phyloP scores from a whole-genome alignment of 2,888 invertebrate species.

The Drosophila paranaensis region DNA sequence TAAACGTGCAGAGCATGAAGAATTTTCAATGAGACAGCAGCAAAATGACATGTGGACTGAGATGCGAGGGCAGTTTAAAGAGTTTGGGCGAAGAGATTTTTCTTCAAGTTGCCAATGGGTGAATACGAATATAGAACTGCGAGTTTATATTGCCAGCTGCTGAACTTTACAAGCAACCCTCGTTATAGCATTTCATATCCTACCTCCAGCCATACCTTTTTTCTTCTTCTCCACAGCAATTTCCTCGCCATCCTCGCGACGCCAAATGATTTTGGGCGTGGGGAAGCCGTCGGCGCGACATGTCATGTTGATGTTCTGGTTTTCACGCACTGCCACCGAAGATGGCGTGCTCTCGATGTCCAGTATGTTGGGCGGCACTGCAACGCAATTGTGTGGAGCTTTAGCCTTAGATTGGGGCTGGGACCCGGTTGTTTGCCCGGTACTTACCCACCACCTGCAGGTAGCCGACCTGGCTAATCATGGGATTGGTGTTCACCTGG shows the following conservation, averaged over 20 bases:
- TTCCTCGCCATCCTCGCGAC: conserved; percentile 94
- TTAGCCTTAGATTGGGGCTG: not conserved
- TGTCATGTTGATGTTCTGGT: conserved; percentile 96
- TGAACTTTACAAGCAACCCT: conserved; percentile 7
- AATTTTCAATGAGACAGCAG: conserved; percentile 53
- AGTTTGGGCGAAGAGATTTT: not conserved
- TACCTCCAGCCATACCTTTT: conserved; percentile 88
- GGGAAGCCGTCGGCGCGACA: conserved; percentile 97
- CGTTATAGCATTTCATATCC: not conserved
- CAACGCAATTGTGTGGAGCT: conserved; percentile 32
- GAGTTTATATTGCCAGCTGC: too few species aligned
- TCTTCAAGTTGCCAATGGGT: not conserved
- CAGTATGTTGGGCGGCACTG: conserved; percentile 97
- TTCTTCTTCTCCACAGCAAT: conserved; percentile 94
- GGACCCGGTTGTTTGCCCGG: not conserved
- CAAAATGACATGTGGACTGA: conserved; percentile 18
- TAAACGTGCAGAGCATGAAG: conserved; percentile 50
- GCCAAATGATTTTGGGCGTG: conserved; percentile 96
- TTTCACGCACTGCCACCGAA: conserved; percentile 95
- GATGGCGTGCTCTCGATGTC: conserved; percentile 96
- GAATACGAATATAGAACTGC: too few species aligned
- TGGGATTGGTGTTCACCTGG: conserved; percentile 93
- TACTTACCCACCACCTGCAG: conserved; percentile 95
- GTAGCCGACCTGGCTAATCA: conserved; percentile 97
- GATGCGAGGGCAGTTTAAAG: conserved; percentile 26